These are phyloP conservation scores for Drymodes brunneopygia DNA, from an alignment of 2,113 vertebrate genomes.

Conservation along the genomic window DNA sequence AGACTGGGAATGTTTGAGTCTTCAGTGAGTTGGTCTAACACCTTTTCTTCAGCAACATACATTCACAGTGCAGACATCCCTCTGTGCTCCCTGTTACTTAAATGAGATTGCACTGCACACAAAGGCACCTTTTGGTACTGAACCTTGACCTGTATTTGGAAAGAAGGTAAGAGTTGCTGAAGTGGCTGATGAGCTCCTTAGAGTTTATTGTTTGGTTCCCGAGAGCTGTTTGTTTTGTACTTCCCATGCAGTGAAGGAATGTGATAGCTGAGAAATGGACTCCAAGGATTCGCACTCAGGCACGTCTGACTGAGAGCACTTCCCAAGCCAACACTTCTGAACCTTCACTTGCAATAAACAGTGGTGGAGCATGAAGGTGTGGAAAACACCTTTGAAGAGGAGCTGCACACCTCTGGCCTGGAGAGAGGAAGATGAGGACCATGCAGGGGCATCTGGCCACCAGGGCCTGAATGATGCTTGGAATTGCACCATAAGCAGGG, in stretches of 20 bases:
- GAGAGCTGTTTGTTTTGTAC: background rate
- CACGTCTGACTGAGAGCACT: background rate
- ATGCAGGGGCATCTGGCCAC: background rate
- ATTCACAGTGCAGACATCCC: background rate
- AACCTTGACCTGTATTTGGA: background rate
- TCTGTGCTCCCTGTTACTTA: background rate
- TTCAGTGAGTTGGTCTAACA: background rate
- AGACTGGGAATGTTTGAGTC: background rate
- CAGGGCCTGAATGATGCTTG: background rate
- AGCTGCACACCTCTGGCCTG: background rate
- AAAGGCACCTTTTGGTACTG: background rate
- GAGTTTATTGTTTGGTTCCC: background rate
- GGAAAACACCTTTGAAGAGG: background rate
- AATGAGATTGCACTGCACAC: background rate
- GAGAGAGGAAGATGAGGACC: background rate
- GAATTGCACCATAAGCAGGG: background rate
- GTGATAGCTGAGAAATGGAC: background rate
- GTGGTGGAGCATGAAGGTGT: background rate
- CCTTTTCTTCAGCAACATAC: background rate
- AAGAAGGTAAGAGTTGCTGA: background rate
- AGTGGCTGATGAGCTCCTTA: background rate
- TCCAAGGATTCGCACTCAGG: background rate
- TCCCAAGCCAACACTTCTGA: background rate
- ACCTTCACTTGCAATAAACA: background rate
- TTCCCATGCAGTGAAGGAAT: background rate